phyloP scores from a whole-genome alignment of 2,113 vertebrate genomes.

The Oenanthe melanoleuca region DNA sequence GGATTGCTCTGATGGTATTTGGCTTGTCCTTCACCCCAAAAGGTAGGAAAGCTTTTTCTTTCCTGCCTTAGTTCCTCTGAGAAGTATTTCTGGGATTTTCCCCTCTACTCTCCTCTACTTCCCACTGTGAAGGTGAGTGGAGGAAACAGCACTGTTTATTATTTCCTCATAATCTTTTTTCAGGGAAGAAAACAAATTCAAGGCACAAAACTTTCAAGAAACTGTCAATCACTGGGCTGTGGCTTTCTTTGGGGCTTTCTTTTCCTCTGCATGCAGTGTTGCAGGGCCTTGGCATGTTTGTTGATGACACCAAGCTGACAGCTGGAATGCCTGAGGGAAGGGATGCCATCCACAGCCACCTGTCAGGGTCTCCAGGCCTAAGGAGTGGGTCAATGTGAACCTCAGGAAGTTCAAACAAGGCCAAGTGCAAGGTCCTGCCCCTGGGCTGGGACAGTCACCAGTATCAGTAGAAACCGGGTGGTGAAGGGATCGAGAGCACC shows the following conservation, averaged over 20 bases:
- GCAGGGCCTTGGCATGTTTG: neutral
- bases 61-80: neutral
- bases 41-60: neutral
- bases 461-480: neutral
- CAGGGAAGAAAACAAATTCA: neutral
- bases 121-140: neutral
- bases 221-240: neutral
- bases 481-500: neutral
- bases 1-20: neutral
- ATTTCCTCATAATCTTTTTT: neutral
- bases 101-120: neutral
- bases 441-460: neutral
- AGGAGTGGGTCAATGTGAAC: neutral
- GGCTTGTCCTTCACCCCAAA: neutral
- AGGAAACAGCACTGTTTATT: neutral
- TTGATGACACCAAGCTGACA: neutral
- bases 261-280: neutral
- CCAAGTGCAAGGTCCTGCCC: neutral
- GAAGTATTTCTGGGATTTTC: neutral
- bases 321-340: neutral
- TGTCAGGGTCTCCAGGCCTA: neutral
- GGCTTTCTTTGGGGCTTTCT: neutral
- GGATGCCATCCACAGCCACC: neutral
- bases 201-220: neutral
- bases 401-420: neutral